Conservation (phyloP, 2,888 invertebrate species). For the Therioaphis trifolii region DNA sequence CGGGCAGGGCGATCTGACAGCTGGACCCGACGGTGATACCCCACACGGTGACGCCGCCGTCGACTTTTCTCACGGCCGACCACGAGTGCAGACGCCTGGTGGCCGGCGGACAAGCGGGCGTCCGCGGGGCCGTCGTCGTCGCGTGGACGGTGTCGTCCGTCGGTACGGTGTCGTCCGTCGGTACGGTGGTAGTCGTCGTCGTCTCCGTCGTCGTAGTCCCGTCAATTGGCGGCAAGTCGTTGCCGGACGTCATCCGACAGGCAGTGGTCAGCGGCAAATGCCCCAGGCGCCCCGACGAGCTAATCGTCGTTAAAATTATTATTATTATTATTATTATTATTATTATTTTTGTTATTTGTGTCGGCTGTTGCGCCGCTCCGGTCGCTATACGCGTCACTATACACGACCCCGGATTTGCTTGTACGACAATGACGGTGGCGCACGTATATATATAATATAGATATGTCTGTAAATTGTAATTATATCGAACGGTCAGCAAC, state of each 20-base stretch:
- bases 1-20: constrained; percentile 81
- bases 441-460: too few species aligned
- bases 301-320: too few species aligned
- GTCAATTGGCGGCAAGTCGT: not conserved
- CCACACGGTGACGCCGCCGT: constrained; percentile 81
- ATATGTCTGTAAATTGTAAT: too few species aligned
- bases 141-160: not conserved
- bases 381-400: too few species aligned
- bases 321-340: too few species aligned
- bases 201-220: not conserved
- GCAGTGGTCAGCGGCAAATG: not conserved
- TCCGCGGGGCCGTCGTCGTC: not conserved
- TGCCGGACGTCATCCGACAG: constrained; percentile 31
- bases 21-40: constrained; percentile 82
- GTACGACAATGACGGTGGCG: not conserved
- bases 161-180: not conserved
- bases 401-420: too few species aligned
- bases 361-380: too few species aligned
- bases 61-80: constrained; percentile 78
- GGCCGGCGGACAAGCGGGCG: constrained; percentile 65
- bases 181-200: not conserved
- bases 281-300: too few species aligned
- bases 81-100: constrained; percentile 69
- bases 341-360: too few species aligned
- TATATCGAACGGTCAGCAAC: too few species aligned